Evolutionary conservation across 2,888 invertebrate species (phyloP).

Genomic region (Volucella inflata): DNA sequence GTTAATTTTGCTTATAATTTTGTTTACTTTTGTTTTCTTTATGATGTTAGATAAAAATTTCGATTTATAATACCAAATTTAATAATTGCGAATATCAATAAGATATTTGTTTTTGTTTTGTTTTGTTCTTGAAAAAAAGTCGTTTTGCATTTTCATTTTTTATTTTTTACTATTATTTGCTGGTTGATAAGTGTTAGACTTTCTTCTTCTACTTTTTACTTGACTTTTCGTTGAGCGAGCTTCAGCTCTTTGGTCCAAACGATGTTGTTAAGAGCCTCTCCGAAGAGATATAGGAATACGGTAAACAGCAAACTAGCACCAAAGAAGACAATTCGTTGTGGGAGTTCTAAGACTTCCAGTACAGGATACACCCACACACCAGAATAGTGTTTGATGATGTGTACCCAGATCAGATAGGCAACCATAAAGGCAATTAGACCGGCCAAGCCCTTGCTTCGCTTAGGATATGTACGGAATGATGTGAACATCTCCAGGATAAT

Average conservation of each 20-base stretch:
- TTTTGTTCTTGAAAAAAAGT: constrained; percentile 29
- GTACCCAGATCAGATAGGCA: constrained; percentile 91
- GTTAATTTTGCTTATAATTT: neutral
- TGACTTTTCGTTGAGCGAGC: constrained; percentile 81
- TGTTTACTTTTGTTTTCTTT: constrained; percentile 9
- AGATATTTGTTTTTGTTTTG: constrained; percentile 36
- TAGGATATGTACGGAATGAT: constrained; percentile 91
- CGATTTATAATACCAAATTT: constrained; percentile 19
- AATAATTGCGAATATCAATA: constrained; percentile 58
- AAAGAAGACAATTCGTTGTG: constrained; percentile 90
- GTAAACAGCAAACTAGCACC: constrained; percentile 86
- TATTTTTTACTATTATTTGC: constrained; percentile 9
- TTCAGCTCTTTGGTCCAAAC: constrained; percentile 90
- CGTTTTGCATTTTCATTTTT: constrained; percentile 21
- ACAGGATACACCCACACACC: constrained; percentile 97
- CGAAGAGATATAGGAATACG: constrained; percentile 87
- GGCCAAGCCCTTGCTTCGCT: constrained; percentile 86
- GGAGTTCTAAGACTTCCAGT: constrained; percentile 90
- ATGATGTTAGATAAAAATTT: constrained; percentile 50
- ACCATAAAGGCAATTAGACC: constrained; percentile 88
- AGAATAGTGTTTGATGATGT: constrained; percentile 89
- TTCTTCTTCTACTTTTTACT: constrained; percentile 77
- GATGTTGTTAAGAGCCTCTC: constrained; percentile 89
- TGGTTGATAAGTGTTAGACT: constrained; percentile 20
- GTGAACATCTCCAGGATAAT: constrained; percentile 90